Percentiles rank a stretch among this genome's conserved stretches.
These are phyloP conservation scores for Gobio occitaniae DNA, from an alignment of 2,797 vertebrate genomes.

Conservation along the genomic window DNA sequence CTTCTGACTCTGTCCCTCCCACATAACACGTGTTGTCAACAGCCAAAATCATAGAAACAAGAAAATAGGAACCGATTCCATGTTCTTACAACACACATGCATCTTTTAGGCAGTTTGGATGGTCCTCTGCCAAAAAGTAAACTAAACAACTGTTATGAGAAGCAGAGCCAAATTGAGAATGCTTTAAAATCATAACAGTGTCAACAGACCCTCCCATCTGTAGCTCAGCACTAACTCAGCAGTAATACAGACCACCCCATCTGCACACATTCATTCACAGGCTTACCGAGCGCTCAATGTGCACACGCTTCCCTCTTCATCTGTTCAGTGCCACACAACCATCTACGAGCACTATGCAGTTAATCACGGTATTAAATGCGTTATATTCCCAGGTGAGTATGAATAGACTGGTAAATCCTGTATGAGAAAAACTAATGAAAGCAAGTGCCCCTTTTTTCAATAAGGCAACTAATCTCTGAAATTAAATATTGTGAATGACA, in stretches of 20 bases:
- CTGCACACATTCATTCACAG: slow-evolving; percentile 26
- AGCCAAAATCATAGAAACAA: slow-evolving; percentile 14
- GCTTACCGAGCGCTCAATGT: slow-evolving; percentile 12
- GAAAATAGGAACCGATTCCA: background rate
- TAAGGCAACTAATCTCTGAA: background rate
- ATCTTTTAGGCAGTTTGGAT: slow-evolving; percentile 11
- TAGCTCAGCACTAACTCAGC: background rate
- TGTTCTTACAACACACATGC: background rate
- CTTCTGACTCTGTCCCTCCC: slow-evolving; percentile 6
- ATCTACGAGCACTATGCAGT: background rate
- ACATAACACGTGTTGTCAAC: slow-evolving; percentile 25
- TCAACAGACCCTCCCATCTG: slow-evolving; percentile 2
- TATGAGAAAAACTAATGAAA: background rate
- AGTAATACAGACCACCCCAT: slow-evolving; percentile 17
- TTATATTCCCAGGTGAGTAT: background rate
- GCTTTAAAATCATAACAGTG: slow-evolving; percentile 11
- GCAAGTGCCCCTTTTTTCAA: background rate
- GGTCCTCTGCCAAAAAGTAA: background rate
- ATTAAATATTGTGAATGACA: background rate
- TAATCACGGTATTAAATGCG: background rate
- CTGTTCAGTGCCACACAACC: background rate
- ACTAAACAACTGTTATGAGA: slow-evolving; percentile 2
- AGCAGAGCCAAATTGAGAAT: slow-evolving; percentile 12
- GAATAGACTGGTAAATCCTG: background rate
- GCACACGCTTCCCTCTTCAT: background rate